These are phyloP conservation scores for Thymelicus lineola DNA, from an alignment of 2,888 invertebrate species.

Conservation along the genomic window DNA sequence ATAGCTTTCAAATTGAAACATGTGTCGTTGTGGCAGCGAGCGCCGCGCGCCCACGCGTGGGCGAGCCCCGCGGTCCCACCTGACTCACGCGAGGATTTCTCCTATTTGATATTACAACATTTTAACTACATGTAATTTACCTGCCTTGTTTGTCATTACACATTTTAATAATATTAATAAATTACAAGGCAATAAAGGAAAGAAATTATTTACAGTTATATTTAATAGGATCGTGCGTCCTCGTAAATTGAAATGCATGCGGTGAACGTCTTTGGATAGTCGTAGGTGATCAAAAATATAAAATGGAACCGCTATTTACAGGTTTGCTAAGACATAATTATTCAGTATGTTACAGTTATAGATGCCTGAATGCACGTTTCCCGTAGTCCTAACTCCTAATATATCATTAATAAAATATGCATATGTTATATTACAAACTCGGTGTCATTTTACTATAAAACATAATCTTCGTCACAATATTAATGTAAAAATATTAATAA, in stretches of 20 bases:
- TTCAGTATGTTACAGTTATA: no score
- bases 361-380: no score
- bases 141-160: not conserved
- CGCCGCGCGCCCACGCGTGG: constrained; percentile 6
- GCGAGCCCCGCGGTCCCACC: not conserved
- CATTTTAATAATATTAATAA: not conserved
- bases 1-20: constrained; percentile 2
- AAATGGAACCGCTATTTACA: no score
- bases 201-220: not conserved
- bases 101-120: not conserved
- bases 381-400: no score
- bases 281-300: no score
- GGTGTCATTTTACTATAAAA: not conserved
- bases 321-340: no score
- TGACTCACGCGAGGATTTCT: constrained; percentile 13
- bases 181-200: not conserved
- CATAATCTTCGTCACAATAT: not conserved
- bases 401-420: not conserved
- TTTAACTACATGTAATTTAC: not conserved
- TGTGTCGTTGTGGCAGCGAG: not conserved
- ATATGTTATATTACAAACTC: not conserved
- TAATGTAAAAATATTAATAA: not conserved
- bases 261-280: no score
- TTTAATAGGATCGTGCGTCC: not conserved
- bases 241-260: no score